phyloP scores from a whole-genome alignment of 2,113 vertebrate genomes.

The Orycteropus afer region DNA sequence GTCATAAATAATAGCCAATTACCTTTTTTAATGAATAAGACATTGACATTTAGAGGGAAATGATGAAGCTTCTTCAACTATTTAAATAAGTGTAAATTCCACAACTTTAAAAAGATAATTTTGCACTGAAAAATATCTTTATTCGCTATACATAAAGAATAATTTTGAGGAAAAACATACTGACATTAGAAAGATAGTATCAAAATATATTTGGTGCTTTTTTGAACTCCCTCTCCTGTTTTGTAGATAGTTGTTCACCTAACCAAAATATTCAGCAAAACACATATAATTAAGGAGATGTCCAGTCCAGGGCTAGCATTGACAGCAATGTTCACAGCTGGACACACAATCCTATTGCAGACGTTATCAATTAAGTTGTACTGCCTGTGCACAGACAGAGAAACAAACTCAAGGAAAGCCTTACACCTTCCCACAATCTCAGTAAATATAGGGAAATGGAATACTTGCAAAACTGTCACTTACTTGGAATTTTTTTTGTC shows the following conservation, averaged over 20 bases:
- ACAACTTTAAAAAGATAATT: background rate
- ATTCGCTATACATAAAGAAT: background rate
- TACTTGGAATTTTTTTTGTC: constrained; percentile 7
- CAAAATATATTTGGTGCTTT: background rate
- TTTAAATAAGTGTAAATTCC: background rate
- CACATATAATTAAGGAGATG: constrained; percentile 26
- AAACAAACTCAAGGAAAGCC: background rate
- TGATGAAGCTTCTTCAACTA: background rate
- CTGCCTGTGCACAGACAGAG: background rate
- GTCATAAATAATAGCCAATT: background rate
- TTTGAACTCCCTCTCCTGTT: constrained; percentile 53
- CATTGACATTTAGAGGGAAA: background rate
- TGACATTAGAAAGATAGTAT: background rate
- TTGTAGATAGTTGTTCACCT: constrained; percentile 42
- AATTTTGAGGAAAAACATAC: background rate
- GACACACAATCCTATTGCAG: background rate
- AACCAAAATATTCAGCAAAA: background rate
- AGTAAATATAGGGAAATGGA: background rate
- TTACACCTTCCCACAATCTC: background rate
- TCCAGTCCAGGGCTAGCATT: background rate
- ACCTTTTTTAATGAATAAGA: background rate
- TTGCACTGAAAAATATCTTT: background rate
- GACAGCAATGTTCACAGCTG: constrained; percentile 21
- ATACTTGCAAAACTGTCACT: background rate
- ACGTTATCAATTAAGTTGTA: constrained; percentile 25